phyloP scores from a whole-genome alignment of 2,113 vertebrate genomes.

The Elephantulus edwardii region DNA sequence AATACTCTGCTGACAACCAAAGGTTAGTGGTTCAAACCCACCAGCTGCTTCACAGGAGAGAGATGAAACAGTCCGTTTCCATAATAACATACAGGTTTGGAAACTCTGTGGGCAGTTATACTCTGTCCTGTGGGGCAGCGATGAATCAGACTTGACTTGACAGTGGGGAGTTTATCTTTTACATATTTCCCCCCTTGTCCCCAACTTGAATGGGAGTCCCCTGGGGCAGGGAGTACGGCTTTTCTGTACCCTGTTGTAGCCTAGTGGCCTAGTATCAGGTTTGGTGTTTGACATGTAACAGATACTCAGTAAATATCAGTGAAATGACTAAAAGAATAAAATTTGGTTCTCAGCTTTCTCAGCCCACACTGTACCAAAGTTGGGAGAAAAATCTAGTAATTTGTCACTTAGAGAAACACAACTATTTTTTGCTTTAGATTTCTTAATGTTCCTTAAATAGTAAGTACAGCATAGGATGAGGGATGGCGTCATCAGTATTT shows the following conservation, averaged over 20 bases:
- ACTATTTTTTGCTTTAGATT: too few species aligned
- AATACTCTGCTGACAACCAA: too few species aligned
- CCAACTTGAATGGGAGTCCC: background rate
- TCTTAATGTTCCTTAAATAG: background rate
- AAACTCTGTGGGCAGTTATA: too few species aligned
- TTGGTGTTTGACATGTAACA: background rate
- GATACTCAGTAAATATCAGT: background rate
- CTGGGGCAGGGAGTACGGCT: background rate
- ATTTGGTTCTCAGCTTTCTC: background rate
- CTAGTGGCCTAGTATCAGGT: background rate
- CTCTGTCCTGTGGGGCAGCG: too few species aligned
- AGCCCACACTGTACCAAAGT: background rate
- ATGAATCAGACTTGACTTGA: too few species aligned
- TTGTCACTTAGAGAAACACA: too few species aligned
- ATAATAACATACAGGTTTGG: too few species aligned
- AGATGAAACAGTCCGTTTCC: too few species aligned
- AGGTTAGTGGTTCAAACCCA: too few species aligned
- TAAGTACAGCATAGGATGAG: background rate
- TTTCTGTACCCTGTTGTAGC: background rate
- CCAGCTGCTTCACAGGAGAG: too few species aligned
- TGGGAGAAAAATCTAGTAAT: too few species aligned
- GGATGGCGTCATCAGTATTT: background rate
- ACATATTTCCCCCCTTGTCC: background rate
- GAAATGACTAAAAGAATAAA: background rate
- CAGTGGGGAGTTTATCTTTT: background rate